A percentile compares a stretch with the other conserved stretches of the same genome.
These are phyloP conservation scores for Chauna torquata DNA, from an alignment of 2,113 vertebrate species.

Conservation along the genomic window DNA sequence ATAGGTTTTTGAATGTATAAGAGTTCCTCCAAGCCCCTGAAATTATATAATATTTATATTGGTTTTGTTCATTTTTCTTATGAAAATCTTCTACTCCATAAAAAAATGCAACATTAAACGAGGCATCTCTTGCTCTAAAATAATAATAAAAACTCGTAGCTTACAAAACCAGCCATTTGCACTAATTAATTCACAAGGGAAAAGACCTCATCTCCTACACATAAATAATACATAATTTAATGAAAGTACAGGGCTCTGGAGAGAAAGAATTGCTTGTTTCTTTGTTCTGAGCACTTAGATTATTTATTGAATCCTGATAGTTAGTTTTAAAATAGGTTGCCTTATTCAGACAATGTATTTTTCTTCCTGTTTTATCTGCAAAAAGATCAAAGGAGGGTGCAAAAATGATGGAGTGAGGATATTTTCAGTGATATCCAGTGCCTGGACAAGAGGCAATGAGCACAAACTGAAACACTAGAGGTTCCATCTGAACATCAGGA, in stretches of 20 bases:
- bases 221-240: slow-evolving; percentile 55
- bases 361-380: background rate
- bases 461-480: background rate
- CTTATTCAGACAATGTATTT: background rate
- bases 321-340: background rate
- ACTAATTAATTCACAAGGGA: slow-evolving; percentile 55
- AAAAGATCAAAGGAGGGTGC: background rate
- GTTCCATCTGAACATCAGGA: background rate
- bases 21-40: background rate
- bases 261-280: background rate
- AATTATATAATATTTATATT: background rate
- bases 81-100: background rate
- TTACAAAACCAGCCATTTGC: slow-evolving; percentile 23
- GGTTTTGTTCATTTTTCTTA: background rate
- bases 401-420: background rate
- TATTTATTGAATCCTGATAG: slow-evolving; percentile 9
- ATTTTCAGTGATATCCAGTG: background rate
- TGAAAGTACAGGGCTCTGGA: background rate
- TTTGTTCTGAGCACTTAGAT: background rate
- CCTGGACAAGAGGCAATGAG: background rate
- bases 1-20: background rate
- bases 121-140: slow-evolving; percentile 10
- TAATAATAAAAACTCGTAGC: background rate
- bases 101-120: background rate
- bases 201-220: background rate